These are phyloP conservation scores for Strongylocentrotus purpuratus DNA, from an alignment of 35 echinoderm and acorn worm species.

Conservation along the genomic window DNA sequence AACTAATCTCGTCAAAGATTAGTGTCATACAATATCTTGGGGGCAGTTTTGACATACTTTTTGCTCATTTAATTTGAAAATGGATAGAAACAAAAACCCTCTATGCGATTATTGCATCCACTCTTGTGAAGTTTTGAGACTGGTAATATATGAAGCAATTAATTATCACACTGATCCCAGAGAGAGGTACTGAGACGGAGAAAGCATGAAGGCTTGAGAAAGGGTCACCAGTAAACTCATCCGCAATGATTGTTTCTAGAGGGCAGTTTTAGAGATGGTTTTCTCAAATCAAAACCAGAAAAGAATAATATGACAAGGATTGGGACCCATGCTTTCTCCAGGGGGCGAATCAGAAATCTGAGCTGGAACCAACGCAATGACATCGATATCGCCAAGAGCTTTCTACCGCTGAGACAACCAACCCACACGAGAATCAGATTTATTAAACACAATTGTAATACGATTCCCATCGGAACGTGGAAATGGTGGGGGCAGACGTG, in stretches of 20 bases:
- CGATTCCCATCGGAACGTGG: background rate
- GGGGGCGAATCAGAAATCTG: slow-evolving; percentile 7
- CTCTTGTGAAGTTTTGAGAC: background rate
- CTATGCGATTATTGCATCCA: background rate
- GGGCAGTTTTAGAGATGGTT: slow-evolving; percentile 1
- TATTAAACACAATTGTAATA: background rate
- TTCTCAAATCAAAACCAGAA: slow-evolving; percentile 4
- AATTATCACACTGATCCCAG: background rate
- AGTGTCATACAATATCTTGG: background rate
- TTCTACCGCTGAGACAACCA: background rate
- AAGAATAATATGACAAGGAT: slow-evolving; percentile 18
- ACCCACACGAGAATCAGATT: background rate
- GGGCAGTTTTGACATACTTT: slow-evolving; percentile 15
- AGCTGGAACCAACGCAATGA: slow-evolving; percentile 15
- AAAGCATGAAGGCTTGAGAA: background rate
- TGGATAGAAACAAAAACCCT: background rate
- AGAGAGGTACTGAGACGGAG: background rate
- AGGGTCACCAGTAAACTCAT: slow-evolving; percentile 7
- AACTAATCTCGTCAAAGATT: background rate
- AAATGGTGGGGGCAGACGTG: background rate
- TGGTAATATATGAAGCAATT: slow-evolving; percentile 2
- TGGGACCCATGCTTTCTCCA: background rate
- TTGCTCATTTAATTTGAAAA: background rate
- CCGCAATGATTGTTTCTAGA: background rate
- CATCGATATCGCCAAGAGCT: slow-evolving; percentile 7